Base-by-base conservation (phyloP, 2,113 vertebrate genomes). In the Silurus glanis region DNA sequence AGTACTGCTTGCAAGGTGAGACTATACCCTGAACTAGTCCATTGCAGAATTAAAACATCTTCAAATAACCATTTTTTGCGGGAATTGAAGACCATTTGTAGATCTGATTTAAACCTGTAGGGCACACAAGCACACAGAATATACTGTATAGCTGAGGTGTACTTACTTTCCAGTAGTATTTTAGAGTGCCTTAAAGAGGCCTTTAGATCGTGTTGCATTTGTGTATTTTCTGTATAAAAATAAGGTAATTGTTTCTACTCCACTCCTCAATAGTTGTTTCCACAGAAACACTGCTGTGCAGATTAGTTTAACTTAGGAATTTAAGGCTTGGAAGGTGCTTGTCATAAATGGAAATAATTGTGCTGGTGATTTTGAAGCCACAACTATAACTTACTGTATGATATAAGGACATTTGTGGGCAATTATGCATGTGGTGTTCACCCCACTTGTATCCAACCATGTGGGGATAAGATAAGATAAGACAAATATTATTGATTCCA, bases 161-260 rank as follows among this genome's bases (percentile, higher is more conserved):
- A 17, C 28, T 71, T 45, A 37, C 25, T 37, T 37, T 69, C 16
- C 28, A 45, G 56, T 47, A 64, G 53, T 4, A 71, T 84, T 84
- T 49, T 67, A 75, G 71, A 87, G 62, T 55, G 21, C n/a, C 19
- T 71, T 64, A 47, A 83, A 53, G 74, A 64, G 69, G 17, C 72
- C 55, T 79, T 75, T 84, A 76, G 81, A 58, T 85, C 47, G 75
- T 37, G 74, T 76, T 80, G 80, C 71, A 66, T 84, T 56, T 2
- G 61, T 25, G 37, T 79, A 84, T 83, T 88, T 85, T 55, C 85
- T 81, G 64, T 89, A 86, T 74, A 62, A 64, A 56, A 83, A 74
- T 89, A 51, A 55, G 16, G 72, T 87, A 89, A 89, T 86, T 76
- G 85, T 82, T 51, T 56, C 67, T 86, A 87, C 81, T 85, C 72